A percentile compares a stretch with the other conserved stretches of the same genome.
phyloP scores from a whole-genome alignment of 2,113 vertebrate genomes.

The Probosciger aterrimus region DNA sequence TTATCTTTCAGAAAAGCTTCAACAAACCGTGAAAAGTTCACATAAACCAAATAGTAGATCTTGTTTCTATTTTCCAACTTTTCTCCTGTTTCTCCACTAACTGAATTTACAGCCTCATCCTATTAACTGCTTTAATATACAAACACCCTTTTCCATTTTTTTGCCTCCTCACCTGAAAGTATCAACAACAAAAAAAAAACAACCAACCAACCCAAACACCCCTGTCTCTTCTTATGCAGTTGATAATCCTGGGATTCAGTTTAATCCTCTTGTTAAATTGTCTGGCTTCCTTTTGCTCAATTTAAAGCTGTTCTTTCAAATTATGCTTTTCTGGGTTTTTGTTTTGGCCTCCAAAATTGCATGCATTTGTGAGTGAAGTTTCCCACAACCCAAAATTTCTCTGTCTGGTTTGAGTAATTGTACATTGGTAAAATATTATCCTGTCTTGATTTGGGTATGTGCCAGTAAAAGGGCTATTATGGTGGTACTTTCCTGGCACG shows the following conservation, averaged over 20 bases:
- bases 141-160: background rate
- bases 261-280: constrained; percentile 47
- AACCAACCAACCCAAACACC: background rate
- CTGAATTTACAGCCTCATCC: background rate
- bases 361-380: background rate
- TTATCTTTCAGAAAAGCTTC: background rate
- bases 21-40: background rate
- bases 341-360: background rate
- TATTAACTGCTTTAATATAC: background rate
- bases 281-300: constrained; percentile 2
- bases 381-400: background rate
- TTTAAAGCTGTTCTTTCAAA: constrained; percentile 31
- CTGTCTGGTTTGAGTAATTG: background rate
- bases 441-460: background rate
- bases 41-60: background rate
- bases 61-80: background rate
- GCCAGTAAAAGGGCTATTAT: background rate
- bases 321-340: background rate
- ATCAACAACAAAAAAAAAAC: background rate
- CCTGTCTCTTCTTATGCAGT: background rate
- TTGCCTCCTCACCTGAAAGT: background rate
- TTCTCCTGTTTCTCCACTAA: background rate
- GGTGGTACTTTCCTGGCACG: background rate
- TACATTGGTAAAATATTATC: background rate
- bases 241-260: constrained; percentile 12